These are phyloP conservation scores for Pterocles burchelli DNA, from an alignment of 2,113 vertebrate species.

Conservation along the genomic window DNA sequence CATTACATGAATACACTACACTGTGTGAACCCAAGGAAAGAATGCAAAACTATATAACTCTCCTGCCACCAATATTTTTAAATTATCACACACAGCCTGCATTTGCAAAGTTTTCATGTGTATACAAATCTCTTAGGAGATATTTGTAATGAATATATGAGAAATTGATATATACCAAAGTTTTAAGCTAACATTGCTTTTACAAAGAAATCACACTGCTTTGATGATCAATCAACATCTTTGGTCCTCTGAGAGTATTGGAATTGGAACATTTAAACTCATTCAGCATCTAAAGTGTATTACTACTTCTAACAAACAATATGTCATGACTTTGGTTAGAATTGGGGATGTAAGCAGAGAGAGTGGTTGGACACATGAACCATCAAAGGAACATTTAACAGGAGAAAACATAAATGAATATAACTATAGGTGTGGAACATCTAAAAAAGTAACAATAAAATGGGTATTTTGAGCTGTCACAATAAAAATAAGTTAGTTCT, in stretches of 20 bases:
- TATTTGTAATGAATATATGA: background rate
- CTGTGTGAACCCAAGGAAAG: background rate
- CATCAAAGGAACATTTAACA: background rate
- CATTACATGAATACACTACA: no score
- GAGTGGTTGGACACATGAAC: background rate
- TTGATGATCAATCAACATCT: background rate
- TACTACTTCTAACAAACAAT: background rate
- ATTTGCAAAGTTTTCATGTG: background rate
- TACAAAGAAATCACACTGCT: background rate
- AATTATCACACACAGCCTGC: background rate
- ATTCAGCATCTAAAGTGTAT: background rate
- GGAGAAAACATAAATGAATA: background rate
- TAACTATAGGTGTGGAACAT: background rate
- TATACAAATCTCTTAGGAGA: background rate
- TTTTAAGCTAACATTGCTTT: background rate
- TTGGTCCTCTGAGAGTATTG: background rate
- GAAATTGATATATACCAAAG: background rate
- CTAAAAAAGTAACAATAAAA: background rate
- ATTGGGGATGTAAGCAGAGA: background rate
- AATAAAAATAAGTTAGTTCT: background rate
- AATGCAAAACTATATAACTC: background rate
- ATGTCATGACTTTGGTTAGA: background rate
- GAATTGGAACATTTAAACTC: background rate
- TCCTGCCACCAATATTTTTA: background rate
- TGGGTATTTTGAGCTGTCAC: background rate